These are phyloP conservation scores for Actenoides lindsayi DNA, from an alignment of 2,113 vertebrate genomes.

Conservation along the genomic window DNA sequence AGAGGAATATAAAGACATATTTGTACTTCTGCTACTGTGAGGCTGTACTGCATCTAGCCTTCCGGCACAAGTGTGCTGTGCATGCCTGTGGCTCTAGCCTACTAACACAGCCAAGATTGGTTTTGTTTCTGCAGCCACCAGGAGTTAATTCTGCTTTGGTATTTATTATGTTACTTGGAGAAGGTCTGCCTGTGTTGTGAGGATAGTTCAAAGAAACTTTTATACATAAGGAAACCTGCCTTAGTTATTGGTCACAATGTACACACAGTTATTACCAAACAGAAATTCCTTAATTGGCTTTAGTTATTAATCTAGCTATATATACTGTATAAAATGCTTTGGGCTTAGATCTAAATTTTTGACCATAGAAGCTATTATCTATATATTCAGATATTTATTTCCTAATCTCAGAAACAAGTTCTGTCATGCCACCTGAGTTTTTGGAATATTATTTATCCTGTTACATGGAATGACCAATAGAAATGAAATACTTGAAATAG, in stretches of 20 bases:
- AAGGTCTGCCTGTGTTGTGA: not conserved
- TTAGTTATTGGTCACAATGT: not conserved
- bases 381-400: not conserved
- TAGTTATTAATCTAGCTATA: not conserved
- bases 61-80: not conserved
- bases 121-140: not conserved
- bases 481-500: not conserved
- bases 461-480: not conserved
- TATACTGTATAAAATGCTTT: not conserved
- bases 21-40: not conserved
- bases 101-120: not conserved
- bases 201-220: not conserved
- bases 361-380: not conserved
- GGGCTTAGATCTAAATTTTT: not conserved
- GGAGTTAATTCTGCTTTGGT: not conserved
- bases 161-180: not conserved
- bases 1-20: not conserved
- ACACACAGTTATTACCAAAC: not conserved
- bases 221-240: not conserved
- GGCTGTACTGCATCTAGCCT: not conserved
- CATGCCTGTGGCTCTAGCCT: not conserved
- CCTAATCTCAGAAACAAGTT: not conserved
- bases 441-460: not conserved
- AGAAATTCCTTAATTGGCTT: not conserved
- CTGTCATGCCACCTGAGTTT: not conserved